Conservation (phyloP, 2,888 invertebrate genomes). For the Achlya flavicornis region DNA sequence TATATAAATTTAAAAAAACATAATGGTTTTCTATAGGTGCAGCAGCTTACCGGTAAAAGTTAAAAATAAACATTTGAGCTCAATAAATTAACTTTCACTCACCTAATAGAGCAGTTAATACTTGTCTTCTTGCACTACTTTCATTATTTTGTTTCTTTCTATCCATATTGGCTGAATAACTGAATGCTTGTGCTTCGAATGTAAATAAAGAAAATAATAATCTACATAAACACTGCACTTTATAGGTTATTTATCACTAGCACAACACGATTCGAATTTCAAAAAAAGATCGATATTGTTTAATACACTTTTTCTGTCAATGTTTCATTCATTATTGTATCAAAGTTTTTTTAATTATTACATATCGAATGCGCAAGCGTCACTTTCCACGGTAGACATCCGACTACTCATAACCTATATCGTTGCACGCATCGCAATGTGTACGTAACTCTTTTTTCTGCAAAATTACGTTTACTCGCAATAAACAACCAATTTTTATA, state of each 20-base stretch:
- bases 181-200: conserved; percentile 21
- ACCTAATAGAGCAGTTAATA: conserved; percentile 66
- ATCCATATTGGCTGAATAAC: conserved; percentile 47
- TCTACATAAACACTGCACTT: conserved; percentile 25
- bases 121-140: conserved; percentile 53
- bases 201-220: conserved; percentile 21
- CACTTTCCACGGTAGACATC: conserved; percentile 1
- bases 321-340: background rate
- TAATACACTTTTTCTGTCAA: background rate
- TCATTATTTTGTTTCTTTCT: conserved; percentile 35
- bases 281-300: background rate
- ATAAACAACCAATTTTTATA: background rate
- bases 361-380: conserved; percentile 4
- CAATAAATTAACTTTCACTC: conserved; percentile 30
- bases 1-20: too few species aligned
- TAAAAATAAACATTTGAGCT: conserved; percentile 6
- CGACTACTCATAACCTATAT: background rate
- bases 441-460: background rate
- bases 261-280: background rate
- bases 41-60: background rate
- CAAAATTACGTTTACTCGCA: background rate
- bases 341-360: background rate
- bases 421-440: background rate
- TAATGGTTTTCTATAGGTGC: too few species aligned
- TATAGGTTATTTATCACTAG: conserved; percentile 30